Base-by-base conservation (phyloP, 2,797 vertebrate genomes). In the Dryobates pubescens region DNA sequence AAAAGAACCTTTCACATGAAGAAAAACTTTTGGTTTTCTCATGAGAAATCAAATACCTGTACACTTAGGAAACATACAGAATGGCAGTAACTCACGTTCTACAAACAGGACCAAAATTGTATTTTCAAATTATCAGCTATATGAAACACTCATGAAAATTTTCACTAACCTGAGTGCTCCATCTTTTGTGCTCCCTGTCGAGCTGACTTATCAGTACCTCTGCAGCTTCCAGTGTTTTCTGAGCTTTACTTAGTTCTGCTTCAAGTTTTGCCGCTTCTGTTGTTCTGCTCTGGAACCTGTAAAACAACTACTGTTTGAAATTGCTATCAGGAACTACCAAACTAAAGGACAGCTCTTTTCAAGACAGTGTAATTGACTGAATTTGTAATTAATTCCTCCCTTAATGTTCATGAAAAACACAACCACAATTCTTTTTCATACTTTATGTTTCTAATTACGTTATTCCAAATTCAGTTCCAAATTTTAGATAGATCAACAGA, bases 181-280 rank as follows among this genome's bases (percentile, higher is more conserved):
- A 99, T 45, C 99, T 98, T 71, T 97, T 98, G 97, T 99, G 98
- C 76, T 99, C 99, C 91, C 98, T 98, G 4, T 99, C 98, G 1
- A 99, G 98, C 69, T 99, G 99, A 74, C 98, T 98, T 89, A 99
- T 98, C 72, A 99, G 97, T 74, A 98, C 96, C 92, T 99, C 98
- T 26, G 99, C 99, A 53, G 99, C 98, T 77, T 98, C 97, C 95
- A 99, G 96, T 0, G 98, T 99, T 93, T 99, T 98, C 86, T 99
- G 99, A 84, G 99, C 99, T 97, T 98, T 98, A 94, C 93, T 98
- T 91, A 99, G 97, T 83, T 99, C 99, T 30, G 98, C 98, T 97
- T 99, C 99, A 96, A 99, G 98, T 97, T 99, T 99, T 24, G 99
- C 97, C 41, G 99, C 99, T 96, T 99, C 99, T 69, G 98, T 98